Evolutionary conservation across 1,140 invertebrate species (phyloP).

Genomic region (Carposina sasakii): DNA sequence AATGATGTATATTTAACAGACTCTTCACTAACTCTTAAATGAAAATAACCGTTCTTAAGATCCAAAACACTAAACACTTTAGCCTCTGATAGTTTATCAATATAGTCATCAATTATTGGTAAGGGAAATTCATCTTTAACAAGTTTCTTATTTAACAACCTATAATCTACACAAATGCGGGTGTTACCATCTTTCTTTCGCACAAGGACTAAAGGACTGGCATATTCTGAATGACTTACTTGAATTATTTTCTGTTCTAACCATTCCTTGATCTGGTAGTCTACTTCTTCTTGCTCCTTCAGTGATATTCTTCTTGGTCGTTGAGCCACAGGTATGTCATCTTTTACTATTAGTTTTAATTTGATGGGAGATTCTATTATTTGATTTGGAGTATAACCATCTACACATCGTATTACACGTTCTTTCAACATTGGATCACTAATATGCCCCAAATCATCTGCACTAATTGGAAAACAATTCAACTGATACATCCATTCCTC

Average conservation of each 20-base stretch:
- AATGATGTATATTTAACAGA: neutral
- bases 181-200: slow-evolving; percentile 13
- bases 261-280: slow-evolving; percentile 21
- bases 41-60: no score
- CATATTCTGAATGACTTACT: slow-evolving; percentile 23
- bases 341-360: slow-evolving; percentile 18
- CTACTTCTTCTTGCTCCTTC: slow-evolving; percentile 12
- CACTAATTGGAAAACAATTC: no score
- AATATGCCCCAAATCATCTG: no score
- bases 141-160: slow-evolving; percentile 11
- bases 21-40: neutral
- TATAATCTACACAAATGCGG: slow-evolving; percentile 15
- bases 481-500: no score
- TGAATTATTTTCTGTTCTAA: no score
- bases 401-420: neutral
- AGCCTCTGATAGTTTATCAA: neutral
- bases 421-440: neutral
- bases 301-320: slow-evolving; percentile 18
- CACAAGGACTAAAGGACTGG: slow-evolving; percentile 18
- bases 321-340: slow-evolving; percentile 22
- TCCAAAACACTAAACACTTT: neutral
- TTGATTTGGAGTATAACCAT: neutral
- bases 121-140: neutral
- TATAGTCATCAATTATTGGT: neutral
- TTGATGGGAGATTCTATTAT: slow-evolving; percentile 10